Percentiles rank a stretch among this genome's conserved stretches.
These are phyloP conservation scores for Pterocles orientalis DNA, from an alignment of 2,113 vertebrate species.

Conservation along the genomic window DNA sequence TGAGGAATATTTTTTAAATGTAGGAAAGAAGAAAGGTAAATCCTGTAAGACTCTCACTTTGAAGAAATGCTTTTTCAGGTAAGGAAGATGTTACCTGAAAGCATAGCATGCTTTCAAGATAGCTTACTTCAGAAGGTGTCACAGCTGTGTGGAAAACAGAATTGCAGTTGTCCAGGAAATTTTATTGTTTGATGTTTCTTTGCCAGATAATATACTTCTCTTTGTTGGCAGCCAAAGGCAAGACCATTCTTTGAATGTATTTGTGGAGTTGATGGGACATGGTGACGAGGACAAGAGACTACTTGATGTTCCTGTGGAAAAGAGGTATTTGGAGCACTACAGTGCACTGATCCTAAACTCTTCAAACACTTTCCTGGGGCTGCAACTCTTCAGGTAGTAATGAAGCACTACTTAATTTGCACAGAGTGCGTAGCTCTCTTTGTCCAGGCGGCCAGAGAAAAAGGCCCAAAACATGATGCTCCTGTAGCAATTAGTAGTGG, in stretches of 20 bases:
- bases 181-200: not conserved
- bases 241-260: not conserved
- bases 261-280: not conserved
- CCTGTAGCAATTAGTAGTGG: not conserved
- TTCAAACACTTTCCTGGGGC: not conserved
- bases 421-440: not conserved
- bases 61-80: not conserved
- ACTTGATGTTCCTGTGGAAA: not conserved
- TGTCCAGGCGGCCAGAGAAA: not conserved
- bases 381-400: not conserved
- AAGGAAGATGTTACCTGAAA: not conserved
- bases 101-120: not conserved
- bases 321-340: not conserved
- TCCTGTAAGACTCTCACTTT: not conserved
- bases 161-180: not conserved
- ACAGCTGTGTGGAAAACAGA: not conserved
- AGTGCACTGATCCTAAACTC: not conserved
- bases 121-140: not conserved
- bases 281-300: not conserved
- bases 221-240: not conserved
- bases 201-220: not conserved
- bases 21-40: not conserved
- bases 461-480: not conserved
- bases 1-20: not conserved
- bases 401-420: not conserved